These are phyloP conservation scores for Palloptera scutellata DNA, from an alignment of 2,888 invertebrate species.

Conservation along the genomic window DNA sequence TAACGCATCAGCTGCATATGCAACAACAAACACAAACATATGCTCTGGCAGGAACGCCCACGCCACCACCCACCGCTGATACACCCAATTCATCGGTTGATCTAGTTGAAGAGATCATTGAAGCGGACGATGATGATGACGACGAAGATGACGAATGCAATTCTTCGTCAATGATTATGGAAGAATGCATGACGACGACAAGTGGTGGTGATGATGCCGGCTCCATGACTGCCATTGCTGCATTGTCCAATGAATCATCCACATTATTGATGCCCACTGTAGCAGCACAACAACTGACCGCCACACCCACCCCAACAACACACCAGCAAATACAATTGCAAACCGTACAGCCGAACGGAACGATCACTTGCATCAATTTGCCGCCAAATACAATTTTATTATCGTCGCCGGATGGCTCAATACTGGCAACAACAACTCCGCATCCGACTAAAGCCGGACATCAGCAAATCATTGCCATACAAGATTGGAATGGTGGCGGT, in stretches of 20 bases:
- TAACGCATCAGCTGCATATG: slow-evolving; percentile 5
- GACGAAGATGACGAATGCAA: slow-evolving; percentile 28
- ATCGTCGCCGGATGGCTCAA: slow-evolving; percentile 55
- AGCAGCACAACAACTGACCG: slow-evolving; percentile 34
- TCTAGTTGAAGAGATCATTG: slow-evolving; percentile 52
- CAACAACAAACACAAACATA: too few relatives aligned
- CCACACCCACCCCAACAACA: not conserved
- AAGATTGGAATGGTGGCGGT: slow-evolving; percentile 45
- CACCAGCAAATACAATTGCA: slow-evolving; percentile 51
- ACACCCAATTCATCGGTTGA: slow-evolving; percentile 41
- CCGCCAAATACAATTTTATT: slow-evolving; percentile 57
- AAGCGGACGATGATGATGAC: slow-evolving; percentile 33
- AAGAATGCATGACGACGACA: slow-evolving; percentile 25
- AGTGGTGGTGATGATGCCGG: not conserved
- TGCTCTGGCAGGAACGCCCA: not conserved
- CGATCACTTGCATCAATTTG: slow-evolving; percentile 56
- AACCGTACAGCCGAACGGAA: slow-evolving; percentile 57
- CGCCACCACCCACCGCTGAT: slow-evolving; percentile 15
- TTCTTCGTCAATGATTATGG: not conserved
- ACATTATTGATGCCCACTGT: slow-evolving; percentile 20
- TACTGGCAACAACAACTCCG: slow-evolving; percentile 50
- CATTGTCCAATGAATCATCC: not conserved
- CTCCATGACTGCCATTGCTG: not conserved
- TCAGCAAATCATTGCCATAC: slow-evolving; percentile 54
- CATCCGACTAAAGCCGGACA: slow-evolving; percentile 39